A percentile compares a stretch with the other conserved stretches of the same genome.
phyloP scores from a whole-genome alignment of 2,797 vertebrate species.

The Ciconia nigra region DNA sequence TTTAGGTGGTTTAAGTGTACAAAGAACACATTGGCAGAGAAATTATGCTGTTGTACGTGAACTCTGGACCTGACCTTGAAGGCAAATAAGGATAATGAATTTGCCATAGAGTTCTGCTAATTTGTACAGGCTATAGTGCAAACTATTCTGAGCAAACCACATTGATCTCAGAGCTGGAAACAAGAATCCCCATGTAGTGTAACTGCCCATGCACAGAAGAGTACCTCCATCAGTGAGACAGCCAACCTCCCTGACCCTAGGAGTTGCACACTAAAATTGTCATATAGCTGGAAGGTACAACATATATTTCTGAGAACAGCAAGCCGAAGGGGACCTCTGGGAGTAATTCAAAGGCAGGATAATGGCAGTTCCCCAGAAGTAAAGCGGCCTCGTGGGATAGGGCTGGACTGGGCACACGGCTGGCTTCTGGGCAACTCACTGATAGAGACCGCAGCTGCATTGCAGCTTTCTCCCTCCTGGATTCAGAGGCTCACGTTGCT shows the following conservation, averaged over 20 bases:
- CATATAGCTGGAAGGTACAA: not conserved
- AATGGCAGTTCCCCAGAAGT: not conserved
- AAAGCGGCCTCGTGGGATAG: not conserved
- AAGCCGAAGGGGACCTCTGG: not conserved
- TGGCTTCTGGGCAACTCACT: not conserved
- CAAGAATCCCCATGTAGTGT: rapidly evolving
- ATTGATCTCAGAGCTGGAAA: not conserved
- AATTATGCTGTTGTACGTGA: not conserved
- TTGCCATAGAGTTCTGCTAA: not conserved
- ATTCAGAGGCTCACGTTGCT: not conserved
- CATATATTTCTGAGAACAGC: not conserved
- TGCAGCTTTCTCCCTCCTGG: not conserved
- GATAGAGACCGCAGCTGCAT: not conserved
- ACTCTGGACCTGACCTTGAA: not conserved
- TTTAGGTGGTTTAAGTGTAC: not conserved
- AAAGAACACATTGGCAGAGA: not conserved
- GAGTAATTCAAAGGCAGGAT: not conserved
- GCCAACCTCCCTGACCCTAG: not conserved
- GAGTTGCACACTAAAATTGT: not conserved
- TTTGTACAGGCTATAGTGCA: not conserved
- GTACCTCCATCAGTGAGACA: not conserved
- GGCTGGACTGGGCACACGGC: not conserved
- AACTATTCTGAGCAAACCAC: not conserved
- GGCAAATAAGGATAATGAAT: not conserved
- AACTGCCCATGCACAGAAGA: not conserved